Conservation (phyloP, 2,797 vertebrate genomes). For the Xenopus petersii region DNA sequence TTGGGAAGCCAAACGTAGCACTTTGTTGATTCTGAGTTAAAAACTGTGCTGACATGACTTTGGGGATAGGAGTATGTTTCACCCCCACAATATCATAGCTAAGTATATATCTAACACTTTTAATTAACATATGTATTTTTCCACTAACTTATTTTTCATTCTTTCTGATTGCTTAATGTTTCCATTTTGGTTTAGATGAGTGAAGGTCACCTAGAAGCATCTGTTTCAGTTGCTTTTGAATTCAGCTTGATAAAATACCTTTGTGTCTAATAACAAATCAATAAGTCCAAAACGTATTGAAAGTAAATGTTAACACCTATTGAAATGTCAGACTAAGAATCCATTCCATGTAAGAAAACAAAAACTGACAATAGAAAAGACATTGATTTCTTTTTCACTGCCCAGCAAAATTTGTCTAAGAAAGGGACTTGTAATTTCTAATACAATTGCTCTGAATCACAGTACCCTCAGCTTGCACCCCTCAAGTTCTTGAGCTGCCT, state of each 20-base stretch:
- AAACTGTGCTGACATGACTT: too few species aligned
- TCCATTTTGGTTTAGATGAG: too few species aligned
- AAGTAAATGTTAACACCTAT: background rate
- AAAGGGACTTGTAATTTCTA: conserved; percentile 5
- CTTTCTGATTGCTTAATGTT: too few species aligned
- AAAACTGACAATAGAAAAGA: conserved; percentile 5
- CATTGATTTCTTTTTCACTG: conserved; percentile 3
- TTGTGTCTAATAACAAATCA: conserved; percentile 9
- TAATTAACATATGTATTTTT: too few species aligned
- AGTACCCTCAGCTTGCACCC: background rate
- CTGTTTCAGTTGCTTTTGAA: background rate
- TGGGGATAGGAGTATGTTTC: too few species aligned
- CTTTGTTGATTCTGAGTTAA: too few species aligned
- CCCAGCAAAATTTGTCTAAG: conserved; percentile 7
- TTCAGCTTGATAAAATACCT: background rate
- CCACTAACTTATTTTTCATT: too few species aligned
- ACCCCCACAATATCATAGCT: too few species aligned
- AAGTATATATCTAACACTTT: too few species aligned
- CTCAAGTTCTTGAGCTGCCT: background rate
- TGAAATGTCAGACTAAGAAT: background rate
- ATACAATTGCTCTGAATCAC: conserved; percentile 18
- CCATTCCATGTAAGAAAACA: conserved; percentile 8
- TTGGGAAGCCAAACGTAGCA: too few species aligned
- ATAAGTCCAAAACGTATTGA: background rate
- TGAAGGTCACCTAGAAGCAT: background rate